Evolutionary conservation across 1,140 invertebrate genomes (phyloP), one percentile per base, ranked within the genome.

Genomic region (Euschistus heros): DNA sequence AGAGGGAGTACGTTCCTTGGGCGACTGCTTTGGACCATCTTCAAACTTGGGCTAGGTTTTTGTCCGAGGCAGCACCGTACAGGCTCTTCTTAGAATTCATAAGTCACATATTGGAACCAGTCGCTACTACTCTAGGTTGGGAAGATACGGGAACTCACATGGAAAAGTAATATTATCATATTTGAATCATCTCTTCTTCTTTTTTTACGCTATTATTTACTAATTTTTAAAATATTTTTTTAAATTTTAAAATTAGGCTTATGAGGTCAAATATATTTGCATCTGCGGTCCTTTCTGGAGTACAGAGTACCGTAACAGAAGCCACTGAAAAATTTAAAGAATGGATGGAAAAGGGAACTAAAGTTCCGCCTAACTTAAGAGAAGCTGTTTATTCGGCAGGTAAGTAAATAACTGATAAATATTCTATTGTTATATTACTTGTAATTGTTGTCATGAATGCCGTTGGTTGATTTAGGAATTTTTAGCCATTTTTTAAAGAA

Each of bases 1-100:
- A 91, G 73, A 78, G 78, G 13, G 85, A 88, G 67, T 88, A 87
- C 71, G 82, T 86, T 4, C 87, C 86, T 1, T 89, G 87, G 86
- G 79, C 81, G 5, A 87, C 86, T 0, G 85, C 86, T 0, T 75
- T 86, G 0, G 77, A 80, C 64, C 87, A 89, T 75, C 78, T 91
- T 5, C 79, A 83, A 64, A 79, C 81, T 7, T 85, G 88, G 80
- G 83, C 82, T 66, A 78, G 79, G 62, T 80, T 84, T 72, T 75
- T 91, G 47, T 81, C 81, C 20, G 85, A 86, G 70, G 83, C 84
- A 64, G 76, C 82, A 0, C 78, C 81, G 2, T 85, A 86, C 68
- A 82, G 84, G 69, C 74, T 80, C 24, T 84, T 87, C 69, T 76
- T 85, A 18, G 74, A 79, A 27, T 87, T 84, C 71, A 76, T 86